Conservation (phyloP, 2,113 vertebrate species). For the Oryzias melastigma region DNA sequence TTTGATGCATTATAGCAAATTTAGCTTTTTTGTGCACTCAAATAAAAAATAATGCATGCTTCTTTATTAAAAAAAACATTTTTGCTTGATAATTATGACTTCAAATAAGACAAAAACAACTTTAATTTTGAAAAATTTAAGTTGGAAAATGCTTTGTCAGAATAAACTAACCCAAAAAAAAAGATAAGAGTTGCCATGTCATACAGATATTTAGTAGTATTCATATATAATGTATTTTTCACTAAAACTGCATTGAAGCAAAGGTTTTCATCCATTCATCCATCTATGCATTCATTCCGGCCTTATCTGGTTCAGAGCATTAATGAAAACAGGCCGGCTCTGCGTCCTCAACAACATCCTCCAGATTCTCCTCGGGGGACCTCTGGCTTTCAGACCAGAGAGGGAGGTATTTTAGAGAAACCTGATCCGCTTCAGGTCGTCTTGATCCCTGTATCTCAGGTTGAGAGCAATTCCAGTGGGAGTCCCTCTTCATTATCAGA, state of each 20-base stretch:
- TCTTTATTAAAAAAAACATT: background rate
- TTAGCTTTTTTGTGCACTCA: background rate
- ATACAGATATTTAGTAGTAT: background rate
- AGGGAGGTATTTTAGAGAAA: constrained; percentile 2
- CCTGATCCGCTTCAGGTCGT: background rate
- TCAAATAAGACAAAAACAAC: background rate
- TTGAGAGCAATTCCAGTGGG: background rate
- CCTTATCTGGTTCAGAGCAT: constrained; percentile 1
- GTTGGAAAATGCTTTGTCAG: constrained; percentile 9
- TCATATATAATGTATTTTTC: constrained; percentile 6
- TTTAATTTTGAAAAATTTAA: background rate
- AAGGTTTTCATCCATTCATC: constrained; percentile 1
- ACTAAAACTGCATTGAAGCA: background rate
- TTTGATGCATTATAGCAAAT: background rate
- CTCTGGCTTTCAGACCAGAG: constrained; percentile 10
- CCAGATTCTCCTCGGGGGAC: constrained; percentile 11
- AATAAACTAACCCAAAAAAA: background rate
- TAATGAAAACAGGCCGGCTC: constrained; percentile 3
- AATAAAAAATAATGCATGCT: background rate
- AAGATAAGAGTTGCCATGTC: too few relatives aligned
- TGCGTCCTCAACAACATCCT: constrained; percentile 22
- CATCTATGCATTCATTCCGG: constrained; percentile 10
- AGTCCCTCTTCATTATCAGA: constrained; percentile 9
- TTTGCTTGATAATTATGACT: background rate
- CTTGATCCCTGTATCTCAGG: constrained; percentile 11